These are phyloP conservation scores for Lasioglossum villosulum DNA, from an alignment of 2,888 invertebrate species.

Conservation along the genomic window DNA sequence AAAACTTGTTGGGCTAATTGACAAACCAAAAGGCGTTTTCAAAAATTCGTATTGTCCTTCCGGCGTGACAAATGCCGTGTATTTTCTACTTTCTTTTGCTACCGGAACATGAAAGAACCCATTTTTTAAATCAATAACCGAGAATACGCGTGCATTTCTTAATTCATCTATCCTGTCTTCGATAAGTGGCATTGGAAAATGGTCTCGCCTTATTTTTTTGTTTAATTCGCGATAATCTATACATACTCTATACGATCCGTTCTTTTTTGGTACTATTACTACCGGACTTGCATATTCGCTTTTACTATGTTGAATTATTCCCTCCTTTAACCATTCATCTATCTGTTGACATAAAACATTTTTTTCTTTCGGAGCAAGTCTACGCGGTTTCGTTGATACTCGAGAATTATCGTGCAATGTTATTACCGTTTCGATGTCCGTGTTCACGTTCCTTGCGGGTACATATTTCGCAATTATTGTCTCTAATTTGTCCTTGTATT, in stretches of 20 bases:
- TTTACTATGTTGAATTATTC: constrained; percentile 24
- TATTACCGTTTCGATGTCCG: neutral
- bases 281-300: constrained; percentile 45
- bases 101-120: constrained; percentile 66
- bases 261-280: constrained; percentile 28
- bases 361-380: constrained; percentile 5
- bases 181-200: constrained; percentile 35
- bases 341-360: neutral
- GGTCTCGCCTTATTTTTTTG: constrained; percentile 35
- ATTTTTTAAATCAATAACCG: constrained; percentile 2
- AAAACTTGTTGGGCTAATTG: neutral
- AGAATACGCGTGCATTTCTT: too few species aligned
- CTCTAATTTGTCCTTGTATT: neutral
- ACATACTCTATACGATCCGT: constrained; percentile 30
- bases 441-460: neutral
- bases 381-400: neutral
- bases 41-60: constrained; percentile 1
- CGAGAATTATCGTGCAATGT: neutral
- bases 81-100: constrained; percentile 59
- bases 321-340: constrained; percentile 19
- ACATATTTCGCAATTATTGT: neutral
- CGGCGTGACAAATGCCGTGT: constrained; percentile 61
- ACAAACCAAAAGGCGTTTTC: neutral
- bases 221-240: constrained; percentile 50
- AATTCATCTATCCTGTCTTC: constrained; percentile 48